phyloP scores from a whole-genome alignment of 2,113 vertebrate species.

The Phaethornis superciliosus region DNA sequence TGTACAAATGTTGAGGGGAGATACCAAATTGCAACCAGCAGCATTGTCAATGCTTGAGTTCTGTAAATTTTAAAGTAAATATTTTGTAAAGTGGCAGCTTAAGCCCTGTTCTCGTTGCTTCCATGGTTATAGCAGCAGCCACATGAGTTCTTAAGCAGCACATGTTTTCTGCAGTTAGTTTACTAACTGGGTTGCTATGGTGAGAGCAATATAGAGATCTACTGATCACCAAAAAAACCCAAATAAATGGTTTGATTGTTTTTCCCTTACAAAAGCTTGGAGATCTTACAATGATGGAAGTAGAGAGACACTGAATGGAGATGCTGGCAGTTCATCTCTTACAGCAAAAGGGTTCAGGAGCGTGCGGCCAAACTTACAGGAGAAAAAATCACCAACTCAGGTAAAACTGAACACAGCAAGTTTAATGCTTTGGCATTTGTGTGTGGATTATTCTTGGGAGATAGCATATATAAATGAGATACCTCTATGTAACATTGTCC shows the following conservation, averaged over 20 bases:
- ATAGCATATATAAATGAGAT: neutral
- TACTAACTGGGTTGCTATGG: neutral
- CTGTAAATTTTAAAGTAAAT: neutral
- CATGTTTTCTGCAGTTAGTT: neutral
- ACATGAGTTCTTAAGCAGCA: neutral
- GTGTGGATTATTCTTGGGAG: neutral
- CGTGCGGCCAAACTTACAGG: constrained; percentile 92
- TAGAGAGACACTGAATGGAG: constrained; percentile 87
- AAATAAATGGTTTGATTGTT: neutral
- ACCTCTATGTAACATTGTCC: neutral
- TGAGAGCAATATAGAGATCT: neutral
- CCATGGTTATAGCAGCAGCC: neutral
- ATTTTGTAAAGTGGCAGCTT: neutral
- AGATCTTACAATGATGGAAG: constrained; percentile 85
- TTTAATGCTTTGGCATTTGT: neutral
- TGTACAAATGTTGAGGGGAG: neutral
- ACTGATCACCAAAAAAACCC: neutral
- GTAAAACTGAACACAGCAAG: constrained; percentile 70
- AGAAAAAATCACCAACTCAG: constrained; percentile 90
- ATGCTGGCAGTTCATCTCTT: constrained; percentile 88
- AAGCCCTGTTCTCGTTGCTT: neutral
- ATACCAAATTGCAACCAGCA: neutral
- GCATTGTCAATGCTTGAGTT: neutral
- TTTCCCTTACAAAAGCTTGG: constrained; percentile 86
- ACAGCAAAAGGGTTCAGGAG: constrained; percentile 96